These are phyloP conservation scores for Dysidea cf. avara DNA, from an alignment of 37 sponge, comb jelly and placozoan species.

Conservation along the genomic window DNA sequence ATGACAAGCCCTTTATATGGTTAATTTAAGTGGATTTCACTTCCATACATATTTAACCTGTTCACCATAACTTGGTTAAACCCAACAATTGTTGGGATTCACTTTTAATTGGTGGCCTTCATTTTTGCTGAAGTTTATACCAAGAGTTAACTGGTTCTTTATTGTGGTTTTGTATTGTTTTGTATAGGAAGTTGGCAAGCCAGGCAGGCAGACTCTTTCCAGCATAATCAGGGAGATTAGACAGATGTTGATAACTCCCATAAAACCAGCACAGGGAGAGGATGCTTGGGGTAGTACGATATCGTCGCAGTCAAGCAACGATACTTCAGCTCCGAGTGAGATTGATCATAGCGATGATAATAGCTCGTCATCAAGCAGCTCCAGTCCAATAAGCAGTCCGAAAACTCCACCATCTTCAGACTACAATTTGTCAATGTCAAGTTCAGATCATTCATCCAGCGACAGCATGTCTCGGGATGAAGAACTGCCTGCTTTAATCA, in stretches of 20 bases:
- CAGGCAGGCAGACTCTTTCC: not conserved
- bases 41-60: no score
- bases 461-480: not conserved
- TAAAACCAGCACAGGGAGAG: constrained; percentile 43
- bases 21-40: no score
- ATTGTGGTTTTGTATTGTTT: constrained; percentile 15
- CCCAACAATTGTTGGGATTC: no score
- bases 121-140: no score
- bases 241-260: constrained; percentile 67
- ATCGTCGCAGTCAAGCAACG: not conserved
- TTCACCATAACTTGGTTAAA: no score
- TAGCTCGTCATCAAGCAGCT: constrained; percentile 4
- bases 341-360: not conserved
- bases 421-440: constrained; percentile 36
- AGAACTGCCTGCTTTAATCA: constrained; percentile 66
- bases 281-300: not conserved
- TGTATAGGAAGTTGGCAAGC: no score
- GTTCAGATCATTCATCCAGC: constrained; percentile 16
- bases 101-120: no score
- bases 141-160: no score
- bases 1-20: no score
- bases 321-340: not conserved
- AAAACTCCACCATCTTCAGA: constrained; percentile 21
- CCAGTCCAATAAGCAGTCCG: constrained; percentile 5
- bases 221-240: constrained; percentile 51